Percentiles rank a stretch among this genome's conserved stretches.
These are phyloP conservation scores for Trichopoda pennipes DNA, from an alignment of 2,888 invertebrate species.

Conservation along the genomic window DNA sequence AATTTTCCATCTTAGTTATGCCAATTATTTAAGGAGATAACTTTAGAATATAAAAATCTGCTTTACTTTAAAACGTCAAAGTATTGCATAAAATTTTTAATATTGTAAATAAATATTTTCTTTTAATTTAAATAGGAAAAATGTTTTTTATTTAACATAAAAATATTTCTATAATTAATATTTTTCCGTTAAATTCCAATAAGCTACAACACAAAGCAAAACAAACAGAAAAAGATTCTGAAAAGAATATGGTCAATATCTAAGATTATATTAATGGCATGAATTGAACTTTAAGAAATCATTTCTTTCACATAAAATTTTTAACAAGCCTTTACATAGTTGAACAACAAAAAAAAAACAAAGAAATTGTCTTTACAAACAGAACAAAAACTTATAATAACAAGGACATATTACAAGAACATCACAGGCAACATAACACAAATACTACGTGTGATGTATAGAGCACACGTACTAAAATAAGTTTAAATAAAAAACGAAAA, in stretches of 20 bases:
- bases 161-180: constrained; percentile 10
- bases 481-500: neutral
- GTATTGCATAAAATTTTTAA: no score
- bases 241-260: constrained; percentile 68
- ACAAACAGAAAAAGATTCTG: constrained; percentile 1
- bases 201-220: neutral
- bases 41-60: no score
- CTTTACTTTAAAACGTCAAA: no score
- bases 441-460: constrained; percentile 61
- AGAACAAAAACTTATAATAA: constrained; percentile 58
- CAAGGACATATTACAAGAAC: constrained; percentile 64
- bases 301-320: constrained; percentile 66
- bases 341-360: constrained; percentile 7
- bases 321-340: constrained; percentile 60
- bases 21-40: no score
- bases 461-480: constrained; percentile 62
- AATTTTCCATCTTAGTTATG: no score
- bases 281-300: constrained; percentile 65
- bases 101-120: neutral
- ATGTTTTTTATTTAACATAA: neutral
- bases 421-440: constrained; percentile 26
- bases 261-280: constrained; percentile 69
- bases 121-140: neutral
- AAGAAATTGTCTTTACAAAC: constrained; percentile 20
- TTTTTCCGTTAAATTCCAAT: constrained; percentile 13